Conservation (phyloP, 2,797 vertebrate species). For the Gastrophryne carolinensis region DNA sequence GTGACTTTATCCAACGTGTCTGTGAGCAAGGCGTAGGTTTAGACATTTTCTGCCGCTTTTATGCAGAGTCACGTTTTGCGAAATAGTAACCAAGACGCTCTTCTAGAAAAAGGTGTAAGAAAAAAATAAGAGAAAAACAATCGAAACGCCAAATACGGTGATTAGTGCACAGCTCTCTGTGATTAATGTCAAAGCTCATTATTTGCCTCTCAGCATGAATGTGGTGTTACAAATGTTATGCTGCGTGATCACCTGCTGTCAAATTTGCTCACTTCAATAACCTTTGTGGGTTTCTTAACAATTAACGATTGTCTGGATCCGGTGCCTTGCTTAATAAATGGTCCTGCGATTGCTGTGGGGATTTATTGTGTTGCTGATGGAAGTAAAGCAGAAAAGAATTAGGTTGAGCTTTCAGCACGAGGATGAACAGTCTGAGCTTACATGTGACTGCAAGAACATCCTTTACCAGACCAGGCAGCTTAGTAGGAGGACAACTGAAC, state of each 20-base stretch:
- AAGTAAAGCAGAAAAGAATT: slow-evolving; percentile 38
- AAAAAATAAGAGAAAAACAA: not conserved
- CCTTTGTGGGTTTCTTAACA: slow-evolving; percentile 1
- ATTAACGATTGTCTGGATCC: not conserved
- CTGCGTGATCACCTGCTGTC: not conserved
- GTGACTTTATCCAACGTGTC: no score
- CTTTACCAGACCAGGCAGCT: slow-evolving; percentile 33
- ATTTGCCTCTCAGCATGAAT: not conserved
- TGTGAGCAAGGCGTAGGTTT: no score
- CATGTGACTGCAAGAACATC: slow-evolving; percentile 46
- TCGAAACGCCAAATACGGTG: not conserved
- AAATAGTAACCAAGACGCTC: not conserved
- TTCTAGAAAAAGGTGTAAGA: not conserved
- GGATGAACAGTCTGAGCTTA: slow-evolving; percentile 32
- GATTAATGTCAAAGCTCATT: not conserved
- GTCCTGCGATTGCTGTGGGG: slow-evolving; percentile 5
- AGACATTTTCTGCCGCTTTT: no score
- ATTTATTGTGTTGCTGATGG: slow-evolving; percentile 24
- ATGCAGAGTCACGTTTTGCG: not conserved
- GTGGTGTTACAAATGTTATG: not conserved
- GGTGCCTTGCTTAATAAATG: not conserved
- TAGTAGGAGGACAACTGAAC: slow-evolving; percentile 13
- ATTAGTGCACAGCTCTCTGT: not conserved
- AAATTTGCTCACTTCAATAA: not conserved
- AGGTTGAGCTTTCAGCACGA: slow-evolving; percentile 42